Base-by-base conservation (phyloP, 1,140 invertebrate genomes). In the Calephelis nemesis region DNA sequence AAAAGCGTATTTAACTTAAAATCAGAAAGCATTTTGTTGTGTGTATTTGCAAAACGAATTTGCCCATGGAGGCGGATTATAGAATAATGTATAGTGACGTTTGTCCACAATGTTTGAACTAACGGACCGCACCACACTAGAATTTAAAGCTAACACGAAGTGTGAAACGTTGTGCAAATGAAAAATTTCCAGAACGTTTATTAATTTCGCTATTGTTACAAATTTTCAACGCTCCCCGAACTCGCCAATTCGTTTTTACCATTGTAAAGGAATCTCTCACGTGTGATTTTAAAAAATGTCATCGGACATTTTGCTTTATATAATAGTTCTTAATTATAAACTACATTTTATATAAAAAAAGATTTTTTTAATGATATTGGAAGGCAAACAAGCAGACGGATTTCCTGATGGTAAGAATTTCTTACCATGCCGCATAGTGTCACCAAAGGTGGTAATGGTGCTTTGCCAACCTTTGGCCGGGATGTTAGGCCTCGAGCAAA, bases 191-290 rank as follows among this genome's bases (percentile, higher is more conserved):
- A 70, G 72, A 71, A 69, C 77, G 81, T 84, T 84, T 85, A 83
- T 85, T 84, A 81, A 81, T 81, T 79, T 83, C 70, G 78, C 83
- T 85, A 82, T 85, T 87, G 84, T 87, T 83, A 76, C 75, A 78
- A 84, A 89, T 87, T 86, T 82, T 77, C 71, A 70, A 75, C 76
- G 80, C 65, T 76, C 68, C 70, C 74, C 48, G 67, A 67, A 66
- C 69, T 64, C 39, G 73, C 74, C 73, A 74, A 76, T 79, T 64
- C 64, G 77, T 67, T 78, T 80, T 80, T 79, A 70, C 70, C 58
- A 65, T 47, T 72, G 47, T 74, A 75, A 73, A 70, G 12, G 54
- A 47, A 60, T 63, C 11, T n/a, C 52, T 58, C 19, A 11, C 19
- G 52, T 58, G 63, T 30, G 50, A 42, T 58, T 66, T 66, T 19